phyloP scores from a whole-genome alignment of 2,113 vertebrate genomes.

The Mesembrinibis cayennensis region DNA sequence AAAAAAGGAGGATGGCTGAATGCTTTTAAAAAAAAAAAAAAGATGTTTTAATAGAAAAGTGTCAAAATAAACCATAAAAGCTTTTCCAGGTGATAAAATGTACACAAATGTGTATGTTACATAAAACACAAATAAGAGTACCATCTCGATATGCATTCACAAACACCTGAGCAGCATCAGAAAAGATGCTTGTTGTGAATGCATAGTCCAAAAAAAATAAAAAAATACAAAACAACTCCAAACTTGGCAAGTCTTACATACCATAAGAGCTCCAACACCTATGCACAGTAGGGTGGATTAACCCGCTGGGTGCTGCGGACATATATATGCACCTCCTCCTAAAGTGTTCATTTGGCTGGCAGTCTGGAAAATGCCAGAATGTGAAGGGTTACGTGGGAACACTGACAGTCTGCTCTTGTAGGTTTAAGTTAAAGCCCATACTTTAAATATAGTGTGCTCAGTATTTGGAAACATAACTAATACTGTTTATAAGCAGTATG shows the following conservation, averaged over 20 bases:
- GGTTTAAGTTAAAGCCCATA: conserved; percentile 19
- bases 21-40: not conserved
- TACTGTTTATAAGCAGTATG: not conserved
- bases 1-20: not conserved
- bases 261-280: conserved; percentile 74
- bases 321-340: conserved; percentile 71
- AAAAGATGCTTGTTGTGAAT: conserved; percentile 28
- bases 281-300: conserved; percentile 72
- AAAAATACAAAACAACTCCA: conserved; percentile 45
- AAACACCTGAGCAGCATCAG: not conserved
- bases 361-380: conserved; percentile 76
- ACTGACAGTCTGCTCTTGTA: conserved; percentile 41
- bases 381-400: conserved; percentile 68
- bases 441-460: not conserved
- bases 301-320: conserved; percentile 67
- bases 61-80: not conserved
- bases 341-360: conserved; percentile 74
- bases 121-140: conserved; percentile 13
- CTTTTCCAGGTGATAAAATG: not conserved
- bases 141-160: not conserved
- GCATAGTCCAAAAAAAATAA: conserved; percentile 27
- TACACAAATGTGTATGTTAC: not conserved
- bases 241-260: conserved; percentile 70
- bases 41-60: not conserved
- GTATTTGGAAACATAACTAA: conserved; percentile 18